Base-by-base conservation (phyloP, 2,113 vertebrate genomes). In the Orientallactaga bullata region DNA sequence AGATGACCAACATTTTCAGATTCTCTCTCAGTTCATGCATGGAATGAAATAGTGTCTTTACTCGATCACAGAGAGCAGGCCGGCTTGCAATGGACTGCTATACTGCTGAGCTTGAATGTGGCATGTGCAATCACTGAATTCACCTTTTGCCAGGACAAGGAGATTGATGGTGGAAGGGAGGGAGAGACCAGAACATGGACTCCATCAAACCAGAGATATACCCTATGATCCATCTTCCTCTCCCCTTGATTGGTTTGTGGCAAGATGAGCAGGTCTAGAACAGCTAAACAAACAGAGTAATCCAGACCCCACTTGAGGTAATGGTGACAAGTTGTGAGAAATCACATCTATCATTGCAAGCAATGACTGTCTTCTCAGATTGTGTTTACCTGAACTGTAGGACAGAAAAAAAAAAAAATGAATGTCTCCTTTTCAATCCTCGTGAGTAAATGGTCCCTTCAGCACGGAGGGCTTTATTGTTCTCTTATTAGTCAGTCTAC, bases 281-380 rank as follows among this genome's bases (percentile, higher is more conserved):
- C 55, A 89, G 78, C 88, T 72, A 68, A 85, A 47, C 60, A 85
- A 89, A 96, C 94, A 83, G 71, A 90, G n/a, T 58, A 47, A 93
- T 93, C 60, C 74, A 68, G 69, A 83, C 91, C 82, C 69, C 0
- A 78, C 85, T 68, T 47, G 85, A 5, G 21, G 84, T 80, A 47
- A 95, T 58, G 28, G 77, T 71, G 92, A 96, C 92, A 82, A n/a
- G 26, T 42, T 55, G 21, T 1, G 13, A 42, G n/a, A 77, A 68
- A 73, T 28, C 30, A 9, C 93, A 94, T 96, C 89, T 26, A 58
- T 95, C 94, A 94, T 37, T 47, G n/a, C 71, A 63, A 88, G 55
- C 58, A 47, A 80, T 82, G 88, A 47, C 65, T 85, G 58, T 90
- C 92, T 94, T 77, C 61, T 37, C 74, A 39, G 55, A 81, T 85